Base-by-base conservation (phyloP, 2,888 invertebrate genomes). In the Crematogaster levior region DNA sequence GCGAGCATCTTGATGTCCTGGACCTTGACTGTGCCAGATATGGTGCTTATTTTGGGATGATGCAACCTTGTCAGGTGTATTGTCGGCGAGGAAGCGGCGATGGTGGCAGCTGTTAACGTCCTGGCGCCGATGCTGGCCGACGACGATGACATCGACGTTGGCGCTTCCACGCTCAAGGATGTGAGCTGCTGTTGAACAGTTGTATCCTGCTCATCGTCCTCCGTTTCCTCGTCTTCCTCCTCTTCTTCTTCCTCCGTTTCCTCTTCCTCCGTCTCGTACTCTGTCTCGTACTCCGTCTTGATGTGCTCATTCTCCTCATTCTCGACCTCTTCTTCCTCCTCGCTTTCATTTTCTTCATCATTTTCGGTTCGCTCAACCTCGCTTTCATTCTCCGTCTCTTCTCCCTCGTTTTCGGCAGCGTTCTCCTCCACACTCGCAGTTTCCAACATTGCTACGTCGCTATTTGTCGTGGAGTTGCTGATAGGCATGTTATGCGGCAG, bases 401-500 rank as follows among this genome's bases (percentile, higher is more conserved):
- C 85, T 77, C 53, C 89, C 82, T 24, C 88, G 75, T 37, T 83
- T 66, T 88, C 56, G 18, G 24, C 34, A 5, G 34, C 37, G 37
- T 34, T 74, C 56, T 92, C 92, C 30, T 92, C 92, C 30, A 92
- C 83, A 18, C 91, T 90, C 15, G 91, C 85, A 68, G 90, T 92
- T 61, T 92, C 92, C 56, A 27, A 6, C 37, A 75, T 75, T 21
- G 75, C 37, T 1, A 18, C 37, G 7, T 75, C 73, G 65, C 68
- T 83, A 66, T 58, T 77, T 2, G 85, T 84, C 1, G 85, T 87
- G 0, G 88, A 83, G 83, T 91, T 92, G 12, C 92, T 88, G 5
- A 90, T 86, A 12, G 92, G 96, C 86, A 97, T 24, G 37, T 51
- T 65, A 24, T 97, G 95, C 1, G 98, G 98, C 97, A 98, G 97